Evolutionary conservation across 1,140 invertebrate species (phyloP), one percentile per base, ranked within the genome.

Genomic region (Drosophila insularis): DNA sequence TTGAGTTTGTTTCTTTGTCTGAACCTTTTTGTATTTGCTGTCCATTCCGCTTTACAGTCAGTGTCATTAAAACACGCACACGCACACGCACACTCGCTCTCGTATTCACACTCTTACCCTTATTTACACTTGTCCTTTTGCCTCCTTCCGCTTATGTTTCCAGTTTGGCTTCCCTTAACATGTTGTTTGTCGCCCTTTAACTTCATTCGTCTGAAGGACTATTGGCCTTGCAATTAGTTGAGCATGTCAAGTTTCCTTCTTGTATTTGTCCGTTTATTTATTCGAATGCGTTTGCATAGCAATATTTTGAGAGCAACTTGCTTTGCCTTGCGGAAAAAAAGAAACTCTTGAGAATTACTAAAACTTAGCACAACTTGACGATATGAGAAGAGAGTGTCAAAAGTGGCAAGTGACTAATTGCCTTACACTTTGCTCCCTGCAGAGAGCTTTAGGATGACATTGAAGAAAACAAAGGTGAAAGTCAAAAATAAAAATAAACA

Each of bases 141-240:
- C 11, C 11, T 23, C 23, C 54, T 58, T 21, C 43, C 43, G 43
- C 14, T 46, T 17, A 46, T 21, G 43, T 50, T 50, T 50, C 43
- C 43, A 50, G 35, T 63, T 23, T 58, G 55, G 70, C 40, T 59
- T 63, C 27, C 37, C 23, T 10, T 53, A 62, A 55, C 63, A 67
- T 70, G 65, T 56, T 72, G 60, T 80, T 76, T 79, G 66, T 68
- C 65, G 73, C 80, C 43, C 73, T 84, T 84, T 70, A 84, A 84
- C 72, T 76, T 58, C 43, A 8, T 50, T 50, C 64, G 68, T 67
- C 75, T 81, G 78, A 79, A 86, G 81, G 50, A 71, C 67, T 75
- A 58, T 82, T 87, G 82, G 79, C 82, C 82, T 86, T 86, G 82
- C 82, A 86, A 86, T 86, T 86, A 86, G 82, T 76, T 86, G 71